Base-by-base conservation (phyloP, 2,113 vertebrate genomes). In the Scophthalmus maximus region DNA sequence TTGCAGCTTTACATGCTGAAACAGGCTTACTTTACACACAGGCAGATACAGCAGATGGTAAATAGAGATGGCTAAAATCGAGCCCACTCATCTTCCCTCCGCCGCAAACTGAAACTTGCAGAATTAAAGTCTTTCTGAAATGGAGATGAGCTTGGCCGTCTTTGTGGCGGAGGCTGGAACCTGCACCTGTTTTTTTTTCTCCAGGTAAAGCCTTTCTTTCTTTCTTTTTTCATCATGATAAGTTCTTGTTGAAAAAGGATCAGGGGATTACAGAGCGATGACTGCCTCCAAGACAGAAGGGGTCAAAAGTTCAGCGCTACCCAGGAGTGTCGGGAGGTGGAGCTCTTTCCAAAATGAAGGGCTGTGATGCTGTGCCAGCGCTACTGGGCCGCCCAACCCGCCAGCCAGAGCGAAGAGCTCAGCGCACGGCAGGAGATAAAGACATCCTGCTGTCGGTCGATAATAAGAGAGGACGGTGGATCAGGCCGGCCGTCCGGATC, bases 41-140 rank as follows among this genome's bases (percentile, higher is more conserved):
- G 89, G 71, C 68, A 74, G 49, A 81, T 91, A 92, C 89, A 94
- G 94, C 95, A 96, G 95, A 97, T 96, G 95, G 93, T 79, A 89
- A 86, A 93, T 91, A 92, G 94, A 95, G 88, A 88, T 91, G 85
- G 79, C 23, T 62, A 49, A 65, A 87, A 77, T 34, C 9, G 36
- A 79, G 60, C 79, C 74, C 68, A 66, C 78, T 79, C 56, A 42
- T 68, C 29, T 51, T 34, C 46, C 32, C 32, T 57, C 40, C 23
- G 8, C 38, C 40, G 50, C 25, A 57, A 57, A 64, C 70, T 7
- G 46, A 59, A 72, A 66, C 52, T 85, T 38, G 42, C 57, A 59
- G 5, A 51, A 59, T 47, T 34, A 0, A 26, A 22, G 52, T 51
- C 62, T 57, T 63, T 68, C 56, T 65, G 49, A 49, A 55, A 70